Percentiles rank a stretch among this genome's conserved stretches.
Conservation (phyloP, 2,888 invertebrate genomes). For the Tinea semifulvella region DNA sequence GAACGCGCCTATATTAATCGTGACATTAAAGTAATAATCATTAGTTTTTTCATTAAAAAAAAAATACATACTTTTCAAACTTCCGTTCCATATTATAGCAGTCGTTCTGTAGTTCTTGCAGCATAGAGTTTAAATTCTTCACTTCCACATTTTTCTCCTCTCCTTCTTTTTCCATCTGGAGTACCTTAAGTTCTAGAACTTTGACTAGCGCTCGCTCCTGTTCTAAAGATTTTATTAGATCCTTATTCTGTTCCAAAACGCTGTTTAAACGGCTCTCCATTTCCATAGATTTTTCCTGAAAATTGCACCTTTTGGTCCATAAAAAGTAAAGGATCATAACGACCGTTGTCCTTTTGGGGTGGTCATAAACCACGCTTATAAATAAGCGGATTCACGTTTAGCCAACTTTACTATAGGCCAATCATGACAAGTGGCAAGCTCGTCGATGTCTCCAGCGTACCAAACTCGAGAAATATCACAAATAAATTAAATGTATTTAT, state of each 20-base stretch:
- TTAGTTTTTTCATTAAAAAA: no score
- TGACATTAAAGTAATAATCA: no score
- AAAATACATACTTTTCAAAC: conserved; percentile 46
- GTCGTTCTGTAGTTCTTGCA: conserved; percentile 55
- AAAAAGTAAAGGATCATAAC: no score
- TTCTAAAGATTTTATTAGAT: conserved; percentile 56
- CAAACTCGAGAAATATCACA: no score
- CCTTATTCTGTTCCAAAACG: conserved; percentile 55
- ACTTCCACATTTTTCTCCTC: conserved; percentile 62
- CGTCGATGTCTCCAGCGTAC: no score
- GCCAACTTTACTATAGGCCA: no score
- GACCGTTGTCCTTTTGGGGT: no score
- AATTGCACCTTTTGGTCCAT: neutral
- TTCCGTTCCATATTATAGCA: conserved; percentile 47
- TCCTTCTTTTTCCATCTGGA: conserved; percentile 53
- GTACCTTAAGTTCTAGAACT: conserved; percentile 55
- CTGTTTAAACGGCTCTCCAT: conserved; percentile 53
- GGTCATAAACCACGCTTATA: no score
- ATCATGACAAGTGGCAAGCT: no score
- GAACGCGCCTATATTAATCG: neutral
- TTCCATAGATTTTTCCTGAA: conserved; percentile 47
- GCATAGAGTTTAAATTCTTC: conserved; percentile 43
- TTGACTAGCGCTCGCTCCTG: conserved; percentile 62
- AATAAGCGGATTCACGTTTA: no score
- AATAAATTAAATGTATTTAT: no score